Evolutionary conservation across 2,888 invertebrate genomes (phyloP), one percentile per base, ranked within the genome.

Genomic region (Therioaphis trifolii): DNA sequence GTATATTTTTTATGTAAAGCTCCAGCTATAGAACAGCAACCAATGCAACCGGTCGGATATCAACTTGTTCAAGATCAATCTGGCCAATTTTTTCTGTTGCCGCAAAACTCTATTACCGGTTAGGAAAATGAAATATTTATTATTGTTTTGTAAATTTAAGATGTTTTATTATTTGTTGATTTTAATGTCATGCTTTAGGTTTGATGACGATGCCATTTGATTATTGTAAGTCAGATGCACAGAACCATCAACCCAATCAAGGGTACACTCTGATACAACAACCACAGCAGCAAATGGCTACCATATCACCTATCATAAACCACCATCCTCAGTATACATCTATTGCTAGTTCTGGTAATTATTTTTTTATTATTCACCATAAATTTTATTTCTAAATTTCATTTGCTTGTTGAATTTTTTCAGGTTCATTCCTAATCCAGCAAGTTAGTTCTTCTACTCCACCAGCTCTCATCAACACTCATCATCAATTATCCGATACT

Each of bases 31-130:
- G 80, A 82, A 72, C 80, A 80, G 12, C 80, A 71, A 35, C 46
- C 72, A 0, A 18, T 82, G 14, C 80, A 82, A 18, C 80, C 80
- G 2, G 43, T 82, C 3, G 80, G 80, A 14, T 82, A 82, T 82
- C 80, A 82, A 35, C 35, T 82, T 12, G 80, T 82, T 11, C 80
- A 82, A 61, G 80, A 82, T 49, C 80, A 82, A 61, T 82, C 80
- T 4, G 80, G 80, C 14, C 80, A 82, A 63, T 82, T 63, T 63
- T 82, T 82, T 29, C 21, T 82, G n/a, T 49, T 72, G 49, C 72
- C 80, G 21, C 80, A 82, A 63, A 82, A 82, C 21, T 82, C 80
- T 12, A 82, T 82, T 63, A 24, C 80, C 15, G 80, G 80, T 80
- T 21, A 58, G 71, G 49, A 82, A 72, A 72, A 46, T 12, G 1